Conservation (phyloP, 2,888 invertebrate species). For the Aporophyla lueneburgensis region DNA sequence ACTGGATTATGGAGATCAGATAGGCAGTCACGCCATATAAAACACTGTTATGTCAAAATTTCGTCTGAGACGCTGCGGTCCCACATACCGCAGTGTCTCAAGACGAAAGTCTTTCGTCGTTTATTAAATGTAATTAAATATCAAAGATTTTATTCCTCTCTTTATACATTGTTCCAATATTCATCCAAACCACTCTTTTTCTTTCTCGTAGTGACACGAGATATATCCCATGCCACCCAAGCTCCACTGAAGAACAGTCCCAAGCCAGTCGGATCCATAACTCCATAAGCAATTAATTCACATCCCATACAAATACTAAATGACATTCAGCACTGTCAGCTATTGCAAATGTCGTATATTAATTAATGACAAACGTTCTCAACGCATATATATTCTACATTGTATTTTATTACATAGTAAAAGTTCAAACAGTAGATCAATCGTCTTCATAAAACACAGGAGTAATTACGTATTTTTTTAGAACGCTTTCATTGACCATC, state of each 20-base stretch:
- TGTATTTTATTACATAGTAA: conserved; percentile 45
- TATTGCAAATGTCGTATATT: conserved; percentile 50
- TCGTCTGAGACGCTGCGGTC: too few relatives aligned
- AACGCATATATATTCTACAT: conserved; percentile 31
- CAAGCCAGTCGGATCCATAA: not conserved
- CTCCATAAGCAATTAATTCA: conserved; percentile 13
- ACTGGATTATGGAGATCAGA: too few relatives aligned
- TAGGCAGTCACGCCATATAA: too few relatives aligned
- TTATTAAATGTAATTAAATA: not conserved
- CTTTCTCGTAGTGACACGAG: not conserved
- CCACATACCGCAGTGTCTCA: too few relatives aligned
- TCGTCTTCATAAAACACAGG: not conserved
- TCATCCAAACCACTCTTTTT: not conserved
- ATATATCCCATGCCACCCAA: conserved; percentile 5
- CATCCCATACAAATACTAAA: conserved; percentile 26
- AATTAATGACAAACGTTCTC: conserved; percentile 51
- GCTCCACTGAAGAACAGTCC: not conserved
- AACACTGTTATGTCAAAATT: too few relatives aligned
- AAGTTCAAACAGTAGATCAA: conserved; percentile 34
- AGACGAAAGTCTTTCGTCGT: too few relatives aligned
- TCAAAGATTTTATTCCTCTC: not conserved
- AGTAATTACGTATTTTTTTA: not conserved
- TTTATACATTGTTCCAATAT: not conserved
- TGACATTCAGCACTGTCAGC: conserved; percentile 26
- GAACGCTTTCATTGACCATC: not conserved